A percentile compares a stretch with the other conserved stretches of the same genome.
These are phyloP conservation scores for Ectropis crepuscularia DNA, from an alignment of 2,888 invertebrate genomes.

Conservation along the genomic window DNA sequence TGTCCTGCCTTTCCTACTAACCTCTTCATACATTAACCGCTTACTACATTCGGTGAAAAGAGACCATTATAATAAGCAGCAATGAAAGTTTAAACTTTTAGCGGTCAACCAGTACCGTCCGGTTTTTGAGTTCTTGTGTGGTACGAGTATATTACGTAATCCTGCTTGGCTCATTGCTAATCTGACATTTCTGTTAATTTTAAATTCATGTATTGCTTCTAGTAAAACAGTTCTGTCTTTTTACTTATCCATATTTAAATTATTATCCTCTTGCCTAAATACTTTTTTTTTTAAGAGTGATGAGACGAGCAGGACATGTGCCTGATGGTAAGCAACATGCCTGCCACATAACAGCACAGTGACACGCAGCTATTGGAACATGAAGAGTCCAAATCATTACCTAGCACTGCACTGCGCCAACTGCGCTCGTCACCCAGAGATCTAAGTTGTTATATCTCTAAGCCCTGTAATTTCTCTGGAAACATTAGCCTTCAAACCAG, in stretches of 20 bases:
- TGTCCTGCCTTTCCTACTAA: slow-evolving; percentile 21
- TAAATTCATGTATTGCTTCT: background rate
- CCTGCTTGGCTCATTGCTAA: slow-evolving; percentile 1
- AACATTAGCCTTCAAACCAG: too few species aligned
- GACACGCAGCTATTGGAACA: too few species aligned
- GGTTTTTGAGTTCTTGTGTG: slow-evolving; percentile 9
- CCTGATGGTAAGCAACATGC: too few species aligned
- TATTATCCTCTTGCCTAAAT: too few species aligned
- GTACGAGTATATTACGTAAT: slow-evolving; percentile 14
- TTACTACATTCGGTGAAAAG: slow-evolving; percentile 16
- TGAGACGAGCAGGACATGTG: too few species aligned
- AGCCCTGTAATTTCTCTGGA: too few species aligned
- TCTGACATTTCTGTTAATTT: background rate
- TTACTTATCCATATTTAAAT: background rate
- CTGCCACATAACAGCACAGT: too few species aligned
- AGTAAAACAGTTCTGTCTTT: background rate
- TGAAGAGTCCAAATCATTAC: too few species aligned
- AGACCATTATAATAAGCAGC: slow-evolving; percentile 18
- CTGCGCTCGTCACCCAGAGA: too few species aligned
- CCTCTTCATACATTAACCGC: slow-evolving; percentile 23
- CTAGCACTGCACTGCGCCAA: too few species aligned
- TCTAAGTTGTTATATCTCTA: too few species aligned
- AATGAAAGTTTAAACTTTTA: slow-evolving; percentile 20
- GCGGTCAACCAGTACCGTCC: slow-evolving; percentile 12
- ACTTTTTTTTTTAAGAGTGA: too few species aligned